Base-by-base conservation (phyloP, 2,113 vertebrate genomes). In the Opisthocomus hoazin region DNA sequence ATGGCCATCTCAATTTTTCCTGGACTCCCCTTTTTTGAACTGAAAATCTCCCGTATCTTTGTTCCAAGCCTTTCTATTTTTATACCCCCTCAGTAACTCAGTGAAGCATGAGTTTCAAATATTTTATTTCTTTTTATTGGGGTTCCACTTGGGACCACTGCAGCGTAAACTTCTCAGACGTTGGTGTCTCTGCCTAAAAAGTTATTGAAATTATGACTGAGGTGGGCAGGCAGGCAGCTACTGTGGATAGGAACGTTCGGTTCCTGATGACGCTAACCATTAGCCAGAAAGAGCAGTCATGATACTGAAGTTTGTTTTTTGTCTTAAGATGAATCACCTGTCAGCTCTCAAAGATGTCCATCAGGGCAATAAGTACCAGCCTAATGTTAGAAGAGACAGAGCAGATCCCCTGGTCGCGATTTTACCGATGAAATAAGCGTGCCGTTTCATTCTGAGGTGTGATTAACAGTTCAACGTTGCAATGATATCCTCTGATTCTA, bases 401-500 rank as follows among this genome's bases (percentile, higher is more conserved):
- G 17, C 51, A 54, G 50, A 19, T 76, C 13, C 34, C 9, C 13
- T 6, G 9, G 39, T 46, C 83, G 63, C 78, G 84, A 87, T 95
- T 94, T 91, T 53, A 74, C 26, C 80, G 23, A 9, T 64, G 48
- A 39, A 58, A 41, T n/a, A 89, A 95, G 63, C 30, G 15, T 46
- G 23, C 80, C 79, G 21, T 84, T 94, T 85, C 95, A 78, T 90
- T 92, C 76, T 91, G 69, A 91, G 70, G 60, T 32, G 82, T 84
- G 93, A 92, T 97, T 92, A 95, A 50, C 89, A 65, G 89, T 96
- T 95, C 39, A 30, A 65, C 34, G 5, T 92, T 93, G 84, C 82
- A 92, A 81, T 95, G 89, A 95, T 97, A 94, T 91, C 87, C 77
- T 78, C 53, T 81, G 85, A 90, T 94, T 96, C 93, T 94, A 85